These are phyloP conservation scores for Columba janthina DNA, from an alignment of 2,113 vertebrate species.

Conservation along the genomic window DNA sequence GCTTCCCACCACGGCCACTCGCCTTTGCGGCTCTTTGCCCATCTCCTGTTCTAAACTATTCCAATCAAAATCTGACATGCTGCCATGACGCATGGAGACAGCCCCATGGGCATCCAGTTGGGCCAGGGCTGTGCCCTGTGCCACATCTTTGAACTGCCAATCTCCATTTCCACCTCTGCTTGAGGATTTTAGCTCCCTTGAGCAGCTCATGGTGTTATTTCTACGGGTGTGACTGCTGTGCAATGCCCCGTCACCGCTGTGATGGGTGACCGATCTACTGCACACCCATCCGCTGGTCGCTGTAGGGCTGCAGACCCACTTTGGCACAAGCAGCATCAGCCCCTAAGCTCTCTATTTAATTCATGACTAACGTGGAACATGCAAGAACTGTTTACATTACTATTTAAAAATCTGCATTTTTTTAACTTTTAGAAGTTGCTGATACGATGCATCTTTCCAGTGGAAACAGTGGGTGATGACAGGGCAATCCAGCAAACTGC, in stretches of 20 bases:
- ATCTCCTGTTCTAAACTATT: neutral
- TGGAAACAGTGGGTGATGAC: slow-evolving; percentile 44
- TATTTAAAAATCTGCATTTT: slow-evolving; percentile 4
- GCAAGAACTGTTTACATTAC: slow-evolving; percentile 43
- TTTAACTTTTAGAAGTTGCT: slow-evolving; percentile 30
- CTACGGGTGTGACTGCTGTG: neutral
- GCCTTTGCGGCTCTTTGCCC: rapidly evolving
- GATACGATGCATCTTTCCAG: slow-evolving; percentile 47
- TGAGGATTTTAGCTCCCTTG: neutral
- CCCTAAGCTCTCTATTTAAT: neutral
- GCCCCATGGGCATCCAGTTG: neutral
- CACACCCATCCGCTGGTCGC: neutral
- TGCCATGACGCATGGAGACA: neutral
- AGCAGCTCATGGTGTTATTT: neutral
- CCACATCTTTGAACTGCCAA: neutral
- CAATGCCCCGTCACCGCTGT: neutral
- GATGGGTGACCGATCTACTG: neutral
- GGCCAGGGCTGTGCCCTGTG: neutral
- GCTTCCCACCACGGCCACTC: neutral
- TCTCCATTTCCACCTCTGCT: neutral
- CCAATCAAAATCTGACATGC: neutral
- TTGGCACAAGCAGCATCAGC: neutral
- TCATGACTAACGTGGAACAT: neutral
- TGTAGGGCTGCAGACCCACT: neutral
- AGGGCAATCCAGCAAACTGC: slow-evolving; percentile 50